phyloP scores from a whole-genome alignment of 1,140 invertebrate genomes.

The Zaprionus taronus region DNA sequence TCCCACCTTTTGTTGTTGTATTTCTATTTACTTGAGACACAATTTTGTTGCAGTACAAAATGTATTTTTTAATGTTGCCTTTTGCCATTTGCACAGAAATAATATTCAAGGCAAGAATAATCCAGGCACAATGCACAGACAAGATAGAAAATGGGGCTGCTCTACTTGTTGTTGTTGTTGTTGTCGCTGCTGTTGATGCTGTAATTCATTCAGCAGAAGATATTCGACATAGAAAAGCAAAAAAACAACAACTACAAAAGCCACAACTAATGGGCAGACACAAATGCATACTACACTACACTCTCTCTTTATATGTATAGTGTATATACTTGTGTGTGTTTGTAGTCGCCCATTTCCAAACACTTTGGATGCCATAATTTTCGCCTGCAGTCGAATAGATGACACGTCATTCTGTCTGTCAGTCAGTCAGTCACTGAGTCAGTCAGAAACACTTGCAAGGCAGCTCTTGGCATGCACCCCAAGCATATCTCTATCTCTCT shows the following conservation, averaged over 20 bases:
- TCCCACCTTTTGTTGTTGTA: background rate
- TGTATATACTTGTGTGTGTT: background rate
- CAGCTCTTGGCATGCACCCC: conserved; percentile 8
- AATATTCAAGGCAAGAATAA: conserved; percentile 19
- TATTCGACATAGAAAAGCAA: conserved; percentile 59
- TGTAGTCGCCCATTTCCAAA: background rate
- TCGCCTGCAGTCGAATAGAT: conserved; percentile 68
- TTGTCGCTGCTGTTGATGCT: too few relatives aligned
- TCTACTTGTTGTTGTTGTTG: conserved; percentile 29
- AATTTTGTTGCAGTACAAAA: conserved; percentile 20
- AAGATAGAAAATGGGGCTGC: conserved; percentile 21
- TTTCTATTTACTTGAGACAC: conserved; percentile 13
- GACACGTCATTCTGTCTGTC: conserved; percentile 55
- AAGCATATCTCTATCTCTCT: background rate
- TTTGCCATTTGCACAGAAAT: conserved; percentile 22
- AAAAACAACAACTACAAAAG: conserved; percentile 51
- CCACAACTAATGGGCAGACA: conserved; percentile 62
- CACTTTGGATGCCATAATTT: conserved; percentile 38
- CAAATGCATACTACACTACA: conserved; percentile 25
- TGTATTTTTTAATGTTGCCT: conserved; percentile 35
- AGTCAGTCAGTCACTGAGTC: conserved; percentile 15
- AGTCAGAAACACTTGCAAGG: conserved; percentile 13
- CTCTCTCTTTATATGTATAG: background rate
- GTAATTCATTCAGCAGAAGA: conserved; percentile 51
- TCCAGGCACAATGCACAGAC: conserved; percentile 13